phyloP scores from a whole-genome alignment of 2,113 vertebrate genomes.

The Stomatorhinus ivindoensis region DNA sequence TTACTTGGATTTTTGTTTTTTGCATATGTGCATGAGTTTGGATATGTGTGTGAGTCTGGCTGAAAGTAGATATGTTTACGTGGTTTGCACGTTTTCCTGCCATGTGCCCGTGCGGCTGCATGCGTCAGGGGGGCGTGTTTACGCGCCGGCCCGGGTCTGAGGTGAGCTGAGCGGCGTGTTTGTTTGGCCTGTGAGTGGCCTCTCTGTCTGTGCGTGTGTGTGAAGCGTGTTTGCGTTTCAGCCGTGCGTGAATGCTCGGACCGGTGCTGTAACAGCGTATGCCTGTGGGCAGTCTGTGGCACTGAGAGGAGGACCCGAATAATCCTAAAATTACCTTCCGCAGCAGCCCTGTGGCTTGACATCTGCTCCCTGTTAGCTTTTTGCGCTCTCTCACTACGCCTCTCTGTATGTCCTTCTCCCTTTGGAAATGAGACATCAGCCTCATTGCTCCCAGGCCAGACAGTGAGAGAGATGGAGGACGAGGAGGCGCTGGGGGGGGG shows the following conservation, averaged over 20 bases:
- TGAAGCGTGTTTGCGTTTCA: background rate
- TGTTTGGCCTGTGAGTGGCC: constrained; percentile 2
- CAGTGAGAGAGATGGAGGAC: background rate
- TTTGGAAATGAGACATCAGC: background rate
- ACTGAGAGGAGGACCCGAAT: constrained; percentile 7
- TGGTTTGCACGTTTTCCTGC: background rate
- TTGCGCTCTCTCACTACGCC: background rate
- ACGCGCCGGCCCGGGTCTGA: background rate
- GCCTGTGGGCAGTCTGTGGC: constrained; percentile 9
- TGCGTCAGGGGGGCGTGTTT: background rate
- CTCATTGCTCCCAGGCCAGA: background rate
- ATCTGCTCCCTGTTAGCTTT: constrained; percentile 23
- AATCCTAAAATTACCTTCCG: constrained; percentile 19
- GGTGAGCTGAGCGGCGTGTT: background rate
- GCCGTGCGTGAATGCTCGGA: background rate
- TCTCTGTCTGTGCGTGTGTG: background rate
- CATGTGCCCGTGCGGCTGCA: background rate
- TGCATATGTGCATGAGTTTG: background rate
- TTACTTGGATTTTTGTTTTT: background rate
- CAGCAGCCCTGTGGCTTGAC: constrained; percentile 20
- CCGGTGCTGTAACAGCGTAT: background rate
- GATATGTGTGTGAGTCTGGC: background rate
- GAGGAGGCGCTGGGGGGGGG: background rate
- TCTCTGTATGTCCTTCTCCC: background rate
- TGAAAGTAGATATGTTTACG: background rate